Conservation (phyloP, 2,113 vertebrate species). For the Centropus bengalensis region DNA sequence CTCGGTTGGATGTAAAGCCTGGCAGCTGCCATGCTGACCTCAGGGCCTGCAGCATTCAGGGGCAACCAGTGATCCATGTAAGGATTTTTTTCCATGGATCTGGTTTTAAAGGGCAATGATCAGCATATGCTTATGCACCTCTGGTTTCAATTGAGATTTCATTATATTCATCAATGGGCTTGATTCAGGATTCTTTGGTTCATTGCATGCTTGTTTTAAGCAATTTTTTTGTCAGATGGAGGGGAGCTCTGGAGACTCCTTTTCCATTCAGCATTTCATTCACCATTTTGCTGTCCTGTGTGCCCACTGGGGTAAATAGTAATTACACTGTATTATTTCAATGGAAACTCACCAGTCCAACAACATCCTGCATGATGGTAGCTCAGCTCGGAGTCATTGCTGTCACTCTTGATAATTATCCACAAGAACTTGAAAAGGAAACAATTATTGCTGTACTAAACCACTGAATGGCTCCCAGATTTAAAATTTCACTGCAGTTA, state of each 20-base stretch:
- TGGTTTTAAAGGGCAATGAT: background rate
- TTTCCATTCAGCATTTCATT: background rate
- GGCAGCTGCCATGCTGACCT: too few species aligned
- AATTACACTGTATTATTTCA: background rate
- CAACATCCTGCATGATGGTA: background rate
- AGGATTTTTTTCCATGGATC: background rate
- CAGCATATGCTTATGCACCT: background rate
- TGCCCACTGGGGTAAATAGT: background rate
- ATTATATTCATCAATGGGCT: background rate
- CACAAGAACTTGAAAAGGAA: background rate
- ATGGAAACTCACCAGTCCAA: background rate
- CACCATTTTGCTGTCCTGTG: background rate
- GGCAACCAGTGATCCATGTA: background rate
- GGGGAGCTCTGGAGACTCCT: background rate
- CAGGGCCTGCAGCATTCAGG: too few species aligned
- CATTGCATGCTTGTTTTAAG: background rate
- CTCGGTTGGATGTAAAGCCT: background rate
- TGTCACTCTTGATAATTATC: constrained; percentile 2
- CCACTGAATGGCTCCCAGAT: background rate
- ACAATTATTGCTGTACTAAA: background rate
- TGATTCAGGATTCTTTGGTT: background rate
- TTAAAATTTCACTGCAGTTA: background rate
- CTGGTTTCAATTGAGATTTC: background rate
- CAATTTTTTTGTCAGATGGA: background rate
- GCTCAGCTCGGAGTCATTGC: background rate